A percentile compares a stretch with the other conserved stretches of the same genome.
phyloP scores from a whole-genome alignment of 1,140 invertebrate species.

The Drosophila miranda region DNA sequence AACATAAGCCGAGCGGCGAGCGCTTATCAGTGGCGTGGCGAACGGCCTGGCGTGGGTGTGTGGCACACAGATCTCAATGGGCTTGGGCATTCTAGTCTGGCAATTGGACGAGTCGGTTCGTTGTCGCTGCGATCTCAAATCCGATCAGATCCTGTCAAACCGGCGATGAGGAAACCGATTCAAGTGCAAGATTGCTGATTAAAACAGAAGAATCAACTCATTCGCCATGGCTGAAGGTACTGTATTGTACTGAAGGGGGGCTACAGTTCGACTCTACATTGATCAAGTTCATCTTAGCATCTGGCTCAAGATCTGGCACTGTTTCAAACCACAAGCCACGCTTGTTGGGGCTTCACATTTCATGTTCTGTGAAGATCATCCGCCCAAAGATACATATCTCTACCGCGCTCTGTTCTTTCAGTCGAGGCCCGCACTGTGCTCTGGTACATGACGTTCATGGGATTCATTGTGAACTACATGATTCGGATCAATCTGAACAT shows the following conservation, averaged over 20 bases:
- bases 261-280: neutral
- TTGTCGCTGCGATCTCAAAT: slow-evolving; percentile 9
- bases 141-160: neutral
- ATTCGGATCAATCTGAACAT: slow-evolving; percentile 92
- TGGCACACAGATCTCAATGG: slow-evolving; percentile 24
- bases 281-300: slow-evolving; percentile 48
- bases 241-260: neutral
- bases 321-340: slow-evolving; percentile 53
- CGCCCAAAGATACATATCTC: neutral
- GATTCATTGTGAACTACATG: slow-evolving; percentile 91
- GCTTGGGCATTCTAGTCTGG: slow-evolving; percentile 58
- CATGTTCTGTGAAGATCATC: slow-evolving; percentile 8
- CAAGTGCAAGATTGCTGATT: neutral
- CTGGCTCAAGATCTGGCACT: slow-evolving; percentile 59
- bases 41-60: slow-evolving; percentile 39
- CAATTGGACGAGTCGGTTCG: slow-evolving; percentile 31
- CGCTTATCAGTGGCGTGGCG: slow-evolving; percentile 62
- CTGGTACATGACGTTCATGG: slow-evolving; percentile 88
- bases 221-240: slow-evolving; percentile 61
- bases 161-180: slow-evolving; percentile 2
- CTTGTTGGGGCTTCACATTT: slow-evolving; percentile 47
- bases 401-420: slow-evolving; percentile 34
- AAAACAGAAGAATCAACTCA: neutral
- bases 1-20: slow-evolving; percentile 40
- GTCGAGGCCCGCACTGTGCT: slow-evolving; percentile 83